Conservation (phyloP, 2,888 invertebrate genomes). For the Rhorus exstirpatorius region DNA sequence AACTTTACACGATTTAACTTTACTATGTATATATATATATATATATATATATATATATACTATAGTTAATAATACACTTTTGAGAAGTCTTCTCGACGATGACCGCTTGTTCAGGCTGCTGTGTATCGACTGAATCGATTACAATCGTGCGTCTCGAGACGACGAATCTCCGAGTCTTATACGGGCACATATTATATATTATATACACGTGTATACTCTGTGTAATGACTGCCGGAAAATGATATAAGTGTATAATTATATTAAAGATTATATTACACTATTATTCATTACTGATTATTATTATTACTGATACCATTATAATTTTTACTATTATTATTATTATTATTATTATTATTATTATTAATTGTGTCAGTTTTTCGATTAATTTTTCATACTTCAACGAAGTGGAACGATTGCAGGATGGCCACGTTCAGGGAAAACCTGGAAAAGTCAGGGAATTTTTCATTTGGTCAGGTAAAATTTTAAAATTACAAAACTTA, state of each 20-base stretch:
- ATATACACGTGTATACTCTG: not conserved
- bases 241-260: not conserved
- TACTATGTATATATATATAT: conserved; percentile 2
- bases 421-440: too few relatives aligned
- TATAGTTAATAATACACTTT: conserved; percentile 18
- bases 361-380: too few relatives aligned
- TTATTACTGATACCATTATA: too few relatives aligned
- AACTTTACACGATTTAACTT: not conserved
- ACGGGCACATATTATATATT: conserved; percentile 12
- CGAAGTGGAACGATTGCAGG: too few relatives aligned
- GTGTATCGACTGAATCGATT: conserved; percentile 70
- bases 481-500: too few relatives aligned
- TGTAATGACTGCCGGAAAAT: not conserved
- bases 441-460: too few relatives aligned
- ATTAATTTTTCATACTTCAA: too few relatives aligned
- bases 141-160: conserved; percentile 57
- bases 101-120: conserved; percentile 57
- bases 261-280: too few relatives aligned
- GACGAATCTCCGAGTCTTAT: conserved; percentile 42
- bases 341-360: too few relatives aligned
- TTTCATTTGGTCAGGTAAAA: too few relatives aligned
- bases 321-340: too few relatives aligned
- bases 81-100: conserved; percentile 32
- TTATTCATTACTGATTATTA: too few relatives aligned
- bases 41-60: not conserved